Evolutionary conservation across 2,888 invertebrate genomes (phyloP), one percentile per base, ranked within the genome.

Genomic region (Folsomia manolachei): DNA sequence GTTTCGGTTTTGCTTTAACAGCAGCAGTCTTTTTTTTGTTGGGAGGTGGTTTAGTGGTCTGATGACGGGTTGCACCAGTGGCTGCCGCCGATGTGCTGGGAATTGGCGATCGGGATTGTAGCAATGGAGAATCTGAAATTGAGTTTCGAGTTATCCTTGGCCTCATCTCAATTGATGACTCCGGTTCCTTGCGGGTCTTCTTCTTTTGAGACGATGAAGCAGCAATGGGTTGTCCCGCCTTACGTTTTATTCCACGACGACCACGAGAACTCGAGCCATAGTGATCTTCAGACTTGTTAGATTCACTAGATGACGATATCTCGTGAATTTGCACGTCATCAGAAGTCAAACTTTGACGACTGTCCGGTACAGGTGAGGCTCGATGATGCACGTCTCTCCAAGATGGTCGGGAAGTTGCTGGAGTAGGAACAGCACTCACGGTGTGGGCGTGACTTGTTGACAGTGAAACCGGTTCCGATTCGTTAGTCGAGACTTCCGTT

Each of bases 311-410:
- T 18, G 77, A 77, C 1, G 78, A 78, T 25, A 79, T 77, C 72
- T 79, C 79, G 72, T 79, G 66, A n/a, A 79, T 78, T 65, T 79
- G 79, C 14, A 79, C 78, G 62, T 78, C 75, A 53, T 74, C 75
- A 18, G 66, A 66, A 21, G 52, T 65, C 27, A 25, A n/a, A n/a
- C 60, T 23, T 39, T 39, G 39, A 39, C 39, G 39, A 39, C 39
- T 39, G n/a, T n/a, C n/a, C 11, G 7, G 7, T 56, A 56, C 56
- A 4, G 56, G 56, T 4, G 56, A 56, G 4, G 18, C n/a, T 56
- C 56, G 7, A 19, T 7, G 56, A 56, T n/a, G n/a, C n/a, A 19
- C n/a, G n/a, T 56, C 11, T 56, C 19, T 56, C 56, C 18, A 19
- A 51, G 51, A 51, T 11, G 9, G n/a, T 39, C 39, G 39, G 7